Base-by-base conservation (phyloP, 2,888 invertebrate genomes). In the Epinotia ramella region DNA sequence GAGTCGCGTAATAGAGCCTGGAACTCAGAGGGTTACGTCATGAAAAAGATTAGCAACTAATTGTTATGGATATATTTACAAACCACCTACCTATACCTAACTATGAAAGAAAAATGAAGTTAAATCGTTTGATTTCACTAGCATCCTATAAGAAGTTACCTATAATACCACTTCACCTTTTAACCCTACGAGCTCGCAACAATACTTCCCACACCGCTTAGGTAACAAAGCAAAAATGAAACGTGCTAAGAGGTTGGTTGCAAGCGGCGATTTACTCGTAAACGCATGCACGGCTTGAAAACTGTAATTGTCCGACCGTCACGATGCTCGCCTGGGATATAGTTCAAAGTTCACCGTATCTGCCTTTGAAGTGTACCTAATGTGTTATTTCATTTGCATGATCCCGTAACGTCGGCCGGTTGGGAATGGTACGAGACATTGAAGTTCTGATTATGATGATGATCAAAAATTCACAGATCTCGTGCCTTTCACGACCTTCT, bases 321-420 rank as follows among this genome's bases (percentile, higher is more conserved):
- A 90, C 91, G 91, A 79, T 76, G 80, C 84, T 81, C 77, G 80
- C 87, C 86, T 87, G 86, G 87, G 86, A 88, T 86, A 86, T 86
- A 88, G 90, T 87, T 89, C 89, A 90, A 86, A 90, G 90, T 88
- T 86, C 87, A 83, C 78, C 81, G 83, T 86, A 89, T 89, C 86
- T 80, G 83, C 79, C 80, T 78, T 67, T 18, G 81, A 81, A 83
- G 82, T 77, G 69, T 24, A 24, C 24, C 24, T 79, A 77, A 59
- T 57, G 80, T 82, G 80, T 79, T 76, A 77, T 78, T 80, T 18
- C 56, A 57, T 57, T 67, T 40, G 40, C 5, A 28, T 56, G 33
- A 56, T 53, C 18, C n/a, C 5, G 44, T 12, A 46, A 46, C 16
- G n/a, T 49, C 13, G 16, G 13, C 5, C 13, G 13, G 16, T 53